phyloP scores from a whole-genome alignment of 2,888 invertebrate genomes.

The Smittia aterrima region DNA sequence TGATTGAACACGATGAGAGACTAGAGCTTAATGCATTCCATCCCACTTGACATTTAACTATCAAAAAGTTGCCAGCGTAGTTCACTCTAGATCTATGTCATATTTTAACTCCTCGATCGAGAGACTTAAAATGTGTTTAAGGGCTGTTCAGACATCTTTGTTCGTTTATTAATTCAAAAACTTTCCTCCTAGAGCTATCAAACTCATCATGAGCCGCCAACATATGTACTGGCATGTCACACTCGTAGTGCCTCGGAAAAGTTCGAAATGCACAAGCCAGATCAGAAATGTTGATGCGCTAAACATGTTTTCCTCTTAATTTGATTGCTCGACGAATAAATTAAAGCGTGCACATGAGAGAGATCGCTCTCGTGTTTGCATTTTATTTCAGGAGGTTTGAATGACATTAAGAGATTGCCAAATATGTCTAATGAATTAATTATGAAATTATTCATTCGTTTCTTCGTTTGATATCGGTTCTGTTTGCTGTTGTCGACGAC shows the following conservation, averaged over 20 bases:
- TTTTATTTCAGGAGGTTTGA: neutral
- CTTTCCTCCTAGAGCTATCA: no score
- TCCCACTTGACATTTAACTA: constrained; percentile 7
- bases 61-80: neutral
- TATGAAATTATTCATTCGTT: constrained; percentile 27
- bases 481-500: neutral
- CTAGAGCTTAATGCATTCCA: constrained; percentile 14
- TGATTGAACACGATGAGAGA: constrained; percentile 7
- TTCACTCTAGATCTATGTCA: no score
- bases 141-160: no score
- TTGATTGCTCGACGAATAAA: neutral
- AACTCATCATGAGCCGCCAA: neutral
- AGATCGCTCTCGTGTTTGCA: neutral
- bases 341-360: neutral
- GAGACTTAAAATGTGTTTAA: no score
- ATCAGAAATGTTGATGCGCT: neutral
- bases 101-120: no score
- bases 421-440: constrained; percentile 12
- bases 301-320: neutral
- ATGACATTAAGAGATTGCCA: constrained; percentile 12
- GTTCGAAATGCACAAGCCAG: no score
- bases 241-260: neutral
- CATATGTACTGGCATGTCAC: neutral
- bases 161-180: no score
- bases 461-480: neutral